Base-by-base conservation (phyloP, 2,797 vertebrate species). In the Gambusia yucatana region DNA sequence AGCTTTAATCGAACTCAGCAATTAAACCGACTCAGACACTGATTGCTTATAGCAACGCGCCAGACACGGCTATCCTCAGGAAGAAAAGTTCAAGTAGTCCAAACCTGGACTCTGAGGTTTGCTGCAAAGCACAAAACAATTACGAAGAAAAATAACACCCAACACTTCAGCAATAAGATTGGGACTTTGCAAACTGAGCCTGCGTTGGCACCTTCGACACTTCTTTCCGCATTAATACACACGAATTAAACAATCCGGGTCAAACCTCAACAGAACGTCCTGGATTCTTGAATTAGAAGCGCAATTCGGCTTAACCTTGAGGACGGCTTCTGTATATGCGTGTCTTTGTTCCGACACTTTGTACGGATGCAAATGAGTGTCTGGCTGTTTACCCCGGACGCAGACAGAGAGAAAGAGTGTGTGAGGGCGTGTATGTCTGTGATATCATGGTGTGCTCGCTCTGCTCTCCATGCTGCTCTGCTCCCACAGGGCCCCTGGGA, bases 401-500 rank as follows among this genome's bases (percentile, higher is more conserved):
- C 83, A 80, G 47, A 73, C 36, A 72, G 57, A 48, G 14, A 69
- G 55, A 41, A 77, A 43, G 75, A 82, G 75, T 50, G 79, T 80
- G 84, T 83, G 83, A 52, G 72, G 33, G 67, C 79, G 67, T 80
- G 83, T 79, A 80, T 73, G 79, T 84, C 78, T 78, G 85, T 78
- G 81, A 81, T 91, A 85, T 71, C 86, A 82, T 73, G 48, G 85
- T 88, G 85, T 79, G 81, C 82, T 90, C 87, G 82, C 77, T 82
- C 86, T 85, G 85, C 85, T 92, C 86, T 90, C 92, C 89, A 86
- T 91, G 90, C 92, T 93, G 89, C 90, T 94, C 86, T 84, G 90
- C 91, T 94, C 91, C 93, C 94, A 94, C 92, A 91, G 87, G 87
- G 94, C 95, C 94, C 95, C 93, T 94, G 96, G 94, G 95, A 95